Evolutionary conservation across 2,888 invertebrate genomes (phyloP), one percentile per base, ranked within the genome.

Genomic region (Aspidapion aeneum): DNA sequence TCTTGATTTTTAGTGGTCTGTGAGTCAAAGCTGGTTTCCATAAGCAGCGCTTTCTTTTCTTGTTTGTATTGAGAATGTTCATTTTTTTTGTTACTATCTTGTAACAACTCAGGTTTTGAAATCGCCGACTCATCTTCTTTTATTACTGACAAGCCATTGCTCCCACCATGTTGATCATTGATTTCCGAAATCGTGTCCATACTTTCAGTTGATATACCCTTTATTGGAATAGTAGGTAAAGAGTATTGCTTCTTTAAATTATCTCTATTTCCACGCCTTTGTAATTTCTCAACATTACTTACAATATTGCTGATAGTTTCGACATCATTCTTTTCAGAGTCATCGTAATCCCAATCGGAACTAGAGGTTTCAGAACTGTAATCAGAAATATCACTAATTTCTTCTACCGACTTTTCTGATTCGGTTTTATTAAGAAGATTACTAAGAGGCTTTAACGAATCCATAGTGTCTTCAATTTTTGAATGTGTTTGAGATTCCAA

Each of bases 251-350:
- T 74, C 49, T 68, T 65, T n/a, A 72, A 63, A 1, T 61, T 62
- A 58, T 66, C 68, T 20, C 64, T 65, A 51, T 66, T 65, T 16
- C 60, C 58, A 57, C 68, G 66, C 48, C 69, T 65, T 62, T 75
- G 74, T 49, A 74, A 59, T 56, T 69, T 67, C 65, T 74, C 73
- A 1, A 86, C 84, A 35, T 84, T 82, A 70, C 84, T 82, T 2
- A 86, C 83, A 19, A 87, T 81, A 57, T 84, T 83, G 71, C 84
- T 84, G 1, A 86, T 83, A 9, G 86, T 86, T 72, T 86, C 86
- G 55, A 75, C 72, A 63, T 76, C 75, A 21, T 82, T 71, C 57
- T 82, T 81, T 52, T 78, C 76, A 65, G 84, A 83, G n/a, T 78
- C 75, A 51, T 75, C 73, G 19, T 81, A 74, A 69, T 83, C 84